A percentile compares a stretch with the other conserved stretches of the same genome.
Evolutionary conservation across 2,113 vertebrate species (phyloP).

Genomic region (Mus spicilegus): DNA sequence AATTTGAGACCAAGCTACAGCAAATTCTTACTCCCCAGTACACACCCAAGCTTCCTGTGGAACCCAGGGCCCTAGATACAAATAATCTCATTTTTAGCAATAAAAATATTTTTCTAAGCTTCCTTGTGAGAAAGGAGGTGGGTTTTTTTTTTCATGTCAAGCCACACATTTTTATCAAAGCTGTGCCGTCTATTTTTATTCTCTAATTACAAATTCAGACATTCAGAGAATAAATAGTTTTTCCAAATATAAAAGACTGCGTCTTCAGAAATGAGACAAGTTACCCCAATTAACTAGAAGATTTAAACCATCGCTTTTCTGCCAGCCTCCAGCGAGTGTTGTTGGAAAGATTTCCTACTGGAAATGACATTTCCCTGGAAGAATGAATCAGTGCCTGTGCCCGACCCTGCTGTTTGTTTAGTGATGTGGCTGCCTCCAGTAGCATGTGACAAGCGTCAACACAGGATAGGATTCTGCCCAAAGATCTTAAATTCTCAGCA

Average conservation of each 20-base stretch:
- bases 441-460: not conserved
- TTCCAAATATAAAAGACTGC: not conserved
- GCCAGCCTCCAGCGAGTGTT: not conserved
- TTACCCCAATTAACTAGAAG: not conserved
- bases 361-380: not conserved
- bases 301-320: not conserved
- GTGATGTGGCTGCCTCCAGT: not conserved
- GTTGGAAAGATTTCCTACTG: not conserved
- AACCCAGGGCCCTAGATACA: not conserved
- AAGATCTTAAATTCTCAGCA: not conserved
- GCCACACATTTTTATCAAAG: not conserved
- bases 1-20: not conserved
- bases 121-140: not conserved
- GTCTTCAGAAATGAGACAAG: slow-evolving; percentile 6
- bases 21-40: not conserved
- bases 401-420: not conserved
- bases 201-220: slow-evolving; percentile 8
- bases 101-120: not conserved
- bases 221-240: slow-evolving; percentile 22
- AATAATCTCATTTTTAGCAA: slow-evolving; percentile 13
- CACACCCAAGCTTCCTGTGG: not conserved
- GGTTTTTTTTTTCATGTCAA: not conserved
- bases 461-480: not conserved
- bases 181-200: not conserved
- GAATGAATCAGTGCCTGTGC: not conserved